Evolutionary conservation across 1,140 invertebrate species (phyloP).

Genomic region (Ooceraea biroi): DNA sequence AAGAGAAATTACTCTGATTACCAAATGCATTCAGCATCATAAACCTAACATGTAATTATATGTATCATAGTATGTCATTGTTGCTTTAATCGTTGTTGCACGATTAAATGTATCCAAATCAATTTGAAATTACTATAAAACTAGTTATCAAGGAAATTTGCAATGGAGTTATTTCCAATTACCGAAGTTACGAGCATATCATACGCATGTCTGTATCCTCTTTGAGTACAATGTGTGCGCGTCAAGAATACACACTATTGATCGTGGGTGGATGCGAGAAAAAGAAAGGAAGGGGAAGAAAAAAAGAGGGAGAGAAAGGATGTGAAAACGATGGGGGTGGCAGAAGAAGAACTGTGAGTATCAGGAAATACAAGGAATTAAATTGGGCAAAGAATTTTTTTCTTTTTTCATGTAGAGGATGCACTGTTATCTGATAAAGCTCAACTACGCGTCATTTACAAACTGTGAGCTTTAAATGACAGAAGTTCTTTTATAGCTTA

Average conservation of each 20-base stretch:
- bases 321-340: conserved; percentile 41
- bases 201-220: conserved; percentile 55
- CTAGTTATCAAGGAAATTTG: not conserved
- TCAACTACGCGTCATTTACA: not conserved
- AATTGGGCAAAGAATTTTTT: conserved; percentile 63
- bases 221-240: conserved; percentile 80
- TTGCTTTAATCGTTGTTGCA: not conserved
- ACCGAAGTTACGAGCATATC: not conserved
- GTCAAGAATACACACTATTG: conserved; percentile 83
- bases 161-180: conserved; percentile 14
- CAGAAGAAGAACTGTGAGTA: conserved; percentile 40
- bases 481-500: not conserved
- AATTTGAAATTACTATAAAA: not conserved
- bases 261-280: conserved; percentile 80
- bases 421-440: conserved; percentile 28
- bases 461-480: conserved; percentile 2
- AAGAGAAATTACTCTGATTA: not conserved
- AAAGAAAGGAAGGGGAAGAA: conserved; percentile 74
- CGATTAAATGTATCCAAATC: conserved; percentile 21
- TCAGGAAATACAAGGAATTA: conserved; percentile 78
- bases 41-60: no score
- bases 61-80: not conserved
- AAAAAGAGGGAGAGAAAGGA: conserved; percentile 64
- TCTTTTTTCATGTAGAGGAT: conserved; percentile 56
- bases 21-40: not conserved